A percentile compares a stretch with the other conserved stretches of the same genome.
Conservation (phyloP, 2,113 vertebrate genomes). For the Daboia siamensis region DNA sequence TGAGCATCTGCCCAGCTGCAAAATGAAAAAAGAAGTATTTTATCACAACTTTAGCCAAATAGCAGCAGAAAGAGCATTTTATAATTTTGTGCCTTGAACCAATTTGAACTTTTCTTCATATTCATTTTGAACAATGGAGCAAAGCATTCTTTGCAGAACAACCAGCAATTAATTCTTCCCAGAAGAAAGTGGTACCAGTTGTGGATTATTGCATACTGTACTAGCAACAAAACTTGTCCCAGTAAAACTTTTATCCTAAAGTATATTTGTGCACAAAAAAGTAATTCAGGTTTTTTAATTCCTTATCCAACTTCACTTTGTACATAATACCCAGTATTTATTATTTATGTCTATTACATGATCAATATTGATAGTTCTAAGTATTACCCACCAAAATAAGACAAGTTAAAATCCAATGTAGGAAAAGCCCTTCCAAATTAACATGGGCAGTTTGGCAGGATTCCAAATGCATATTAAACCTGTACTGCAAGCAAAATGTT, state of each 20-base stretch:
- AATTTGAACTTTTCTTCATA: background rate
- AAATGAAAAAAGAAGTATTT: conserved; percentile 18
- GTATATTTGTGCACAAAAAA: background rate
- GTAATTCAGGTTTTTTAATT: background rate
- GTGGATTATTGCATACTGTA: background rate
- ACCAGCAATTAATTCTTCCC: background rate
- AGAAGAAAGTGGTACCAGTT: background rate
- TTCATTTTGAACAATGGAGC: background rate
- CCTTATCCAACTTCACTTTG: background rate
- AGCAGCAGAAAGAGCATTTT: background rate
- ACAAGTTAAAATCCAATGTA: background rate
- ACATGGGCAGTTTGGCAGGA: background rate
- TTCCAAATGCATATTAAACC: background rate
- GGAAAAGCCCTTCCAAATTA: background rate
- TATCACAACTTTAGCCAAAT: background rate
- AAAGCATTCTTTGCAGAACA: background rate
- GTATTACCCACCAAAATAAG: background rate
- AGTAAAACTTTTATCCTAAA: background rate
- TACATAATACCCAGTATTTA: background rate
- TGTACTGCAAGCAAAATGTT: background rate
- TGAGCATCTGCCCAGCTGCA: conserved; percentile 95
- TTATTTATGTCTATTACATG: background rate
- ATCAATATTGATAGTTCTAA: background rate
- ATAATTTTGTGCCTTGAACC: background rate
- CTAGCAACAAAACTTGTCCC: background rate